Evolutionary conservation across 2,888 invertebrate genomes (phyloP).

Genomic region (Macaria notata): DNA sequence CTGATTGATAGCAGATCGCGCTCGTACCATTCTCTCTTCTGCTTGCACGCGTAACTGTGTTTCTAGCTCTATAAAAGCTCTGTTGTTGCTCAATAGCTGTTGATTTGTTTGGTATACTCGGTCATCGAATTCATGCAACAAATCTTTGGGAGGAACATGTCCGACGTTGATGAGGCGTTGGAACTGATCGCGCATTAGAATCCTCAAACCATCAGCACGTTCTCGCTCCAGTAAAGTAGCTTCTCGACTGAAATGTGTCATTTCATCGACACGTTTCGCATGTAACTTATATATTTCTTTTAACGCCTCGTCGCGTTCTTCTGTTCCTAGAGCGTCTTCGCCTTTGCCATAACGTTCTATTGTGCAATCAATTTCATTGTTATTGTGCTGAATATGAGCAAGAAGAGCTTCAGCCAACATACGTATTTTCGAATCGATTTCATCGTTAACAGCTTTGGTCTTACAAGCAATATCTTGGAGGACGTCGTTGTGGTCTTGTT

Average conservation of each 20-base stretch:
- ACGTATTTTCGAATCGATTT: conserved; percentile 52
- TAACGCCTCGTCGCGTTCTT: conserved; percentile 42
- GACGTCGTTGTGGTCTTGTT: conserved; percentile 46
- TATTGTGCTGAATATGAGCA: conserved; percentile 50
- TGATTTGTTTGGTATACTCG: conserved; percentile 65
- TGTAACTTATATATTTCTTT: conserved; percentile 43
- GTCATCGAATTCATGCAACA: conserved; percentile 65
- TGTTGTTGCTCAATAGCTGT: conserved; percentile 62
- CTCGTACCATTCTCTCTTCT: conserved; percentile 45
- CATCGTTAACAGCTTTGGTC: conserved; percentile 47
- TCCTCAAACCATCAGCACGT: conserved; percentile 55
- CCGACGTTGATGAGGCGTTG: conserved; percentile 54
- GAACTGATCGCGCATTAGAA: conserved; percentile 56
- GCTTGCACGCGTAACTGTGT: conserved; percentile 52
- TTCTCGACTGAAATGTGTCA: conserved; percentile 51
- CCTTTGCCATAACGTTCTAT: conserved; percentile 37
- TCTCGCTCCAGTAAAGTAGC: conserved; percentile 55
- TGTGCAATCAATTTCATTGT: conserved; percentile 51
- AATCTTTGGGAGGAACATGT: conserved; percentile 52
- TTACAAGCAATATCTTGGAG: conserved; percentile 41
- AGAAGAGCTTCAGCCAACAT: conserved; percentile 51
- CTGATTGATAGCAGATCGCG: conserved; percentile 57
- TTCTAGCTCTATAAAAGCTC: conserved; percentile 61
- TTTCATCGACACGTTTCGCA: conserved; percentile 42
- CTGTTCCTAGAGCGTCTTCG: conserved; percentile 28